Evolutionary conservation across 2,888 invertebrate species (phyloP).

Genomic region (Eristalinus aeneus): DNA sequence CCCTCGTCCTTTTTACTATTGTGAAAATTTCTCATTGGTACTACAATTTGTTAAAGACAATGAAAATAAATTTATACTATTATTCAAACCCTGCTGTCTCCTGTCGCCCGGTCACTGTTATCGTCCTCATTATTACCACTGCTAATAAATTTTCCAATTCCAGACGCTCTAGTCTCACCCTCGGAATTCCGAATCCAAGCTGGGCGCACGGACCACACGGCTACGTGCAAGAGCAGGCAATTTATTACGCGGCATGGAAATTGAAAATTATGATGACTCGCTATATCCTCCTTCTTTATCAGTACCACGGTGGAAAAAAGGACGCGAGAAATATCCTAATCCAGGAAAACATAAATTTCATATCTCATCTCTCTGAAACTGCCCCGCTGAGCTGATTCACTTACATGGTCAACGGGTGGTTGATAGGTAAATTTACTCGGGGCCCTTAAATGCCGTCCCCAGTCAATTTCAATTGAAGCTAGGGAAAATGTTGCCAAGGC

Average conservation of each 20-base stretch:
- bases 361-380: conserved; percentile 30
- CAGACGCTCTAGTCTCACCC: conserved; percentile 33
- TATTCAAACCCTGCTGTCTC: conserved; percentile 63
- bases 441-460: conserved; percentile 15
- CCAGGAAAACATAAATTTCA: conserved; percentile 62
- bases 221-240: conserved; percentile 40
- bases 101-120: conserved; percentile 67
- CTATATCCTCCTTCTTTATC: conserved; percentile 29
- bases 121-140: conserved; percentile 65
- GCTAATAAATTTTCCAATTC: conserved; percentile 64
- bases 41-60: conserved; percentile 69
- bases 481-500: conserved; percentile 1
- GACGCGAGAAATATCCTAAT: conserved; percentile 57
- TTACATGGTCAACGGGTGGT: conserved; percentile 62
- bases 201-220: background rate
- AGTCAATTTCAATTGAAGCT: conserved; percentile 40
- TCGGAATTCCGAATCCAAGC: background rate
- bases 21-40: conserved; percentile 58
- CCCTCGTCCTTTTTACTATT: conserved; percentile 9
- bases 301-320: conserved; percentile 27
- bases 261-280: conserved; percentile 67
- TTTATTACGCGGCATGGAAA: conserved; percentile 66
- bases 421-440: conserved; percentile 56
- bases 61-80: conserved; percentile 67
- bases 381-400: conserved; percentile 57